Conservation (phyloP, 2,113 vertebrate species). For the Opisthocomus hoazin region DNA sequence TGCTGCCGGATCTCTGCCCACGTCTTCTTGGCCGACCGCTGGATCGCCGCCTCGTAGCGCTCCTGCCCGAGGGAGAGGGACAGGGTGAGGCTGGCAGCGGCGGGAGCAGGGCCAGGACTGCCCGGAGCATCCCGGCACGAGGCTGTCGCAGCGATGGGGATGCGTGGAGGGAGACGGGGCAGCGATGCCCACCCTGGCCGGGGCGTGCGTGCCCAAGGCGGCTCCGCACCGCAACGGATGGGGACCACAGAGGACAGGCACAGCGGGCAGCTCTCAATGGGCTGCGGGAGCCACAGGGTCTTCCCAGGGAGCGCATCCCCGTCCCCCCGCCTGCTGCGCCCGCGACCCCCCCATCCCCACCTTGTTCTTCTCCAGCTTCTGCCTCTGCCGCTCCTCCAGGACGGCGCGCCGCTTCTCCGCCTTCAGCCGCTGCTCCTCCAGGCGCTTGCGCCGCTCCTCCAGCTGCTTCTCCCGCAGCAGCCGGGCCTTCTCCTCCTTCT, state of each 20-base stretch:
- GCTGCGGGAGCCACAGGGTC: neutral
- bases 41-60: slow-evolving; percentile 91
- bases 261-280: fast-evolving
- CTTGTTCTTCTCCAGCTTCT: slow-evolving; percentile 96
- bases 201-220: neutral
- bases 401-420: slow-evolving; percentile 83
- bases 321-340: fast-evolving
- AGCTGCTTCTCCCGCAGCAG: slow-evolving; percentile 89
- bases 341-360: slow-evolving; percentile 30
- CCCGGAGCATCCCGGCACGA: neutral
- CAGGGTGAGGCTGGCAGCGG: fast-evolving
- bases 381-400: slow-evolving; percentile 90
- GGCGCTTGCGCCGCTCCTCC: slow-evolving; percentile 84
- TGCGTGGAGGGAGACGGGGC: neutral
- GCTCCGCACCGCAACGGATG: neutral
- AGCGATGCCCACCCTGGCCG: neutral
- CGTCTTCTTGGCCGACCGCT: slow-evolving; percentile 90
- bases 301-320: neutral
- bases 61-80: slow-evolving; percentile 70
- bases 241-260: fast-evolving
- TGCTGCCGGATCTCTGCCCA: slow-evolving; percentile 98
- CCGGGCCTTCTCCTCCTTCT: slow-evolving; percentile 92
- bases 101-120: fast-evolving
- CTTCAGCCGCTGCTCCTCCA: slow-evolving; percentile 89
- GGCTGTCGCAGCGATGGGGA: fast-evolving